These are phyloP conservation scores for Aleiodes alternator DNA, from an alignment of 2,888 invertebrate genomes.

Conservation along the genomic window DNA sequence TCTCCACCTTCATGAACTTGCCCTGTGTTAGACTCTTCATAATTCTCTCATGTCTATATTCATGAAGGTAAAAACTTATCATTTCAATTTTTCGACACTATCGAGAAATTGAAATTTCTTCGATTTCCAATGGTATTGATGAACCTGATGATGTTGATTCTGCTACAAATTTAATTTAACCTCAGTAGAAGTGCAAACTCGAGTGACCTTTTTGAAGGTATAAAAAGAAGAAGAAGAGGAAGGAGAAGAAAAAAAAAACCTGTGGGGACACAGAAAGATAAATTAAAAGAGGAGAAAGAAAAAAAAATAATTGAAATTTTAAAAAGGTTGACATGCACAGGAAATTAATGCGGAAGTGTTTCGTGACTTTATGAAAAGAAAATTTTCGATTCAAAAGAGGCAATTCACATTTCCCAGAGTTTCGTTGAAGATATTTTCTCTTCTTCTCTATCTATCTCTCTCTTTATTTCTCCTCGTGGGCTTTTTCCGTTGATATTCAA, in stretches of 20 bases:
- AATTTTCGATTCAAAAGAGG: slow-evolving; percentile 24
- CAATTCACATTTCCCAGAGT: slow-evolving; percentile 21
- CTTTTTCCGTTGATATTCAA: slow-evolving; percentile 18
- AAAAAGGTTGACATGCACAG: slow-evolving; percentile 28
- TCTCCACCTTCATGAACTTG: background rate
- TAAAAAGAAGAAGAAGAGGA: background rate
- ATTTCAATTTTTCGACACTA: background rate
- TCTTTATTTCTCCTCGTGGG: no score
- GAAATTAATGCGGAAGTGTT: slow-evolving; percentile 29
- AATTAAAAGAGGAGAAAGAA: slow-evolving; percentile 4
- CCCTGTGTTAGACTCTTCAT: background rate
- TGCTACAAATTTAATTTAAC: slow-evolving; percentile 11
- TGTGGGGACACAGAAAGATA: background rate
- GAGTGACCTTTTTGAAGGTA: slow-evolving; percentile 11
- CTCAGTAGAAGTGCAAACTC: background rate
- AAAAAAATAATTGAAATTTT: slow-evolving; percentile 28
- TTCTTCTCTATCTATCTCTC: background rate
- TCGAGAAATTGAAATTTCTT: background rate
- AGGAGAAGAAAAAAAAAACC: no score
- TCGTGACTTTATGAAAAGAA: slow-evolving; percentile 24
- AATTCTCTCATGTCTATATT: no score
- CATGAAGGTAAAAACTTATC: no score
- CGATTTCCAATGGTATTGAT: background rate
- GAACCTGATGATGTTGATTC: background rate
- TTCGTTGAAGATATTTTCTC: slow-evolving; percentile 20